Conservation (phyloP, 2,888 invertebrate species). For the Allacma fusca region DNA sequence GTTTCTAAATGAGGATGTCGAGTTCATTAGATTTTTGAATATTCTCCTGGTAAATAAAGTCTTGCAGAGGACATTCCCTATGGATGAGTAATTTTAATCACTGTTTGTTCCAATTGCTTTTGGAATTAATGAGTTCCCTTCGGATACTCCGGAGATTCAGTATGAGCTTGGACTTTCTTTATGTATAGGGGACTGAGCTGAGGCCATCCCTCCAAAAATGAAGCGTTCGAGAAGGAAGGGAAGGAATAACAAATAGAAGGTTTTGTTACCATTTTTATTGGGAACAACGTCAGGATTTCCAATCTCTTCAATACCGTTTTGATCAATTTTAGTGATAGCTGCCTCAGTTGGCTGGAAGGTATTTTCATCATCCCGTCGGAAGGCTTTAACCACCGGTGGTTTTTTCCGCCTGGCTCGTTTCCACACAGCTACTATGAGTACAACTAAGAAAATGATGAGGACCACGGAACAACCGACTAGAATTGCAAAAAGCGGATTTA, state of each 20-base stretch:
- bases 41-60: too few species aligned
- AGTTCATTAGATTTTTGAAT: too few species aligned
- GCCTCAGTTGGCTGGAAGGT: slow-evolving; percentile 54
- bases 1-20: too few species aligned
- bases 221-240: too few species aligned
- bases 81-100: too few species aligned
- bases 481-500: slow-evolving; percentile 60
- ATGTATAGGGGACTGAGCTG: too few species aligned
- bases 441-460: slow-evolving; percentile 56
- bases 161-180: too few species aligned
- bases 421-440: slow-evolving; percentile 60
- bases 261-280: slow-evolving; percentile 80
- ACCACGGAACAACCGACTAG: slow-evolving; percentile 59
- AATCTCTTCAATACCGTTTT: slow-evolving; percentile 58
- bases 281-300: slow-evolving; percentile 85
- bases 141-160: too few species aligned
- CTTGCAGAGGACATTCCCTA: too few species aligned
- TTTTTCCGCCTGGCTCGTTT: slow-evolving; percentile 59
- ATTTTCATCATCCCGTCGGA: slow-evolving; percentile 53
- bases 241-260: neutral
- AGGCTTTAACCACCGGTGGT: slow-evolving; percentile 55
- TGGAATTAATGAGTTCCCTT: too few species aligned
- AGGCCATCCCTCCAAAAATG: too few species aligned
- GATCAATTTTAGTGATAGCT: slow-evolving; percentile 58
- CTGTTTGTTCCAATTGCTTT: too few species aligned